Evolutionary conservation across 1,140 invertebrate species (phyloP).

Genomic region (Anthonomus grandis): DNA sequence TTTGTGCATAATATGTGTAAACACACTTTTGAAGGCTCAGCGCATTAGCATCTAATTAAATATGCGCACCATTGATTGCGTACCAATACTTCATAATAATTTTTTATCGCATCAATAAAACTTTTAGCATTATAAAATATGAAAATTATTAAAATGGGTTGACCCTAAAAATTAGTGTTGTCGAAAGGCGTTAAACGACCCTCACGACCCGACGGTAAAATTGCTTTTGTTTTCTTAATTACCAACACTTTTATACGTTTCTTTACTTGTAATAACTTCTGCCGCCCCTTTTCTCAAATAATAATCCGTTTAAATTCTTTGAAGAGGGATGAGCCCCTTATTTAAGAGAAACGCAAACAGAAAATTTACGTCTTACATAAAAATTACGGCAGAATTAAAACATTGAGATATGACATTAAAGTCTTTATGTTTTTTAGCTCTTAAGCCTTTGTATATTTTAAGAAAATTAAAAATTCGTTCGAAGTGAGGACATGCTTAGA

Average conservation of each 20-base stretch:
- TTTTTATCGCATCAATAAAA: no score
- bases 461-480: no score
- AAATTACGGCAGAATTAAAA: constrained; percentile 24
- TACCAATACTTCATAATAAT: no score
- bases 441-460: no score
- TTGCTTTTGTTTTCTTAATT: constrained; percentile 40
- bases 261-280: constrained; percentile 39
- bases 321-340: constrained; percentile 17
- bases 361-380: constrained; percentile 23
- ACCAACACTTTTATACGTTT: constrained; percentile 40
- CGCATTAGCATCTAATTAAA: no score
- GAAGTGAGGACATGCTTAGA: no score
- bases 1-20: no score
- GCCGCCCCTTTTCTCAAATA: constrained; percentile 27
- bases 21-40: no score
- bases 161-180: constrained; percentile 32
- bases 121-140: no score
- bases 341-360: constrained; percentile 23
- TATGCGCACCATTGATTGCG: no score
- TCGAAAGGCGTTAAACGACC: constrained; percentile 29
- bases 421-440: no score
- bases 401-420: constrained; percentile 22
- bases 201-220: constrained; percentile 28
- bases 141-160: constrained; percentile 31
- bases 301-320: constrained; percentile 37